Evolutionary conservation across 2,888 invertebrate genomes (phyloP), one percentile per base, ranked within the genome.

Genomic region (Drosophila melanocephala): DNA sequence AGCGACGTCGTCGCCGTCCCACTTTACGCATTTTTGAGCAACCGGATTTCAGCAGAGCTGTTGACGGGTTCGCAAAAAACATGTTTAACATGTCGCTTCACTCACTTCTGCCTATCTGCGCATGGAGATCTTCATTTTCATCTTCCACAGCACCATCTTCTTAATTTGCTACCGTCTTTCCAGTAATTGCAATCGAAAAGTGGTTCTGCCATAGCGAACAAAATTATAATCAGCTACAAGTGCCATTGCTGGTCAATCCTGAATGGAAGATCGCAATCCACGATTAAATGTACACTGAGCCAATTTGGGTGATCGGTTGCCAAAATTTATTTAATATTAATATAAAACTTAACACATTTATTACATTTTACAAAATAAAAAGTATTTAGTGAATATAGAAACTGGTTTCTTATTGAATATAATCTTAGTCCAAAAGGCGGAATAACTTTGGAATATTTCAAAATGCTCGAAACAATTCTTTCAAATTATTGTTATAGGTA

Each of bases 11-110:
- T 26, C 55, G 83, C 84, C 89, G 86, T 87, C 91, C 86, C 91
- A 87, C 86, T 87, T 86, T 91, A 86, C 91, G 90, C 91, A 87
- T 89, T 89, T 86, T 79, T 87, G 59, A 89, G 89, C 86, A 87
- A 87, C 86, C 86, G 86, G 86, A 87, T 87, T 85, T 78, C 42
- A 42, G 60, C 53, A 33, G 60, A 44, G 56, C 47, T 62, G 61
- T 62, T 61, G 53, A 72, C 55, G 65, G 63, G 62, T 63, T 70
- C 12, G 72, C 72, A 28, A 47, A 47, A 90, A 87, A 87, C 91
- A 77, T 88, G 86, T 87, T 90, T 74, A 86, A 77, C 89, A 89
- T 64, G 91, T 86, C 87, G 84, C 88, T n/a, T 57, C 63, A 52
- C 61, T 66, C 55, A 58, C 68, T 61, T 74, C 53, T 79, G 68